Evolutionary conservation across 2,113 vertebrate species (phyloP), one percentile per base, ranked within the genome.

Genomic region (Procavia capensis): DNA sequence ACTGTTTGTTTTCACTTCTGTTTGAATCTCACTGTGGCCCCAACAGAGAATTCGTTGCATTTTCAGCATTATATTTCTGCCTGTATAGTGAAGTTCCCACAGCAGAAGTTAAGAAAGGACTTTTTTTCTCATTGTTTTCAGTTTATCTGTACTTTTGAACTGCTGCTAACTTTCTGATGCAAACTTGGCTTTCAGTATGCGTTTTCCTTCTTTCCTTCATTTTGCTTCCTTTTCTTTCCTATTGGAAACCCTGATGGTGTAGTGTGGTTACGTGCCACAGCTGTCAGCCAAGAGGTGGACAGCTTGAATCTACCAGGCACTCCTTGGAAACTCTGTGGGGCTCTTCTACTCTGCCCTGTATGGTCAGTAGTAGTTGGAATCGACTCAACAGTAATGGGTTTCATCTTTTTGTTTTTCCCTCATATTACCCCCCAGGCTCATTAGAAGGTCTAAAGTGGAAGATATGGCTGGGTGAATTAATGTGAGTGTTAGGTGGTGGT

Each of bases 61-160:
- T 3, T 1, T 10, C 16, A 25, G 11, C 6, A 2, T 68, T 24
- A 4, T 0, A 1, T 1, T 14, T 85, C 9, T 45, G 16, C 5
- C 36, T 72, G n/a, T n/a, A 36, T n/a, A 11, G 1, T 25, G 36
- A 9, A 34, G 6, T 66, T 75, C 45, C 88, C 1, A 50, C 11
- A 3, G 16, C 8, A 25, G 78, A 75, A 82, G 19, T 9, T 3
- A 66, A 59, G 61, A 54, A 74, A 61, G 50, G 83, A 2, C 43
- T 88, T n/a, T 39, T 29, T 43, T 79, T 85, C 57, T 36, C 68
- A 85, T 9, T 64, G 20, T n/a, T 92, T 93, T 88, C 24, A 81
- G 50, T 85, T 64, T 29, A 34, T 85, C 57, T 74, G 91, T 64
- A 39, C 81, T 76, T 78, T 31, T 29, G 81, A 90, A 70, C 47